Base-by-base conservation (phyloP, 92 coral and sea anemone species). In the Nematostella vectensis region DNA sequence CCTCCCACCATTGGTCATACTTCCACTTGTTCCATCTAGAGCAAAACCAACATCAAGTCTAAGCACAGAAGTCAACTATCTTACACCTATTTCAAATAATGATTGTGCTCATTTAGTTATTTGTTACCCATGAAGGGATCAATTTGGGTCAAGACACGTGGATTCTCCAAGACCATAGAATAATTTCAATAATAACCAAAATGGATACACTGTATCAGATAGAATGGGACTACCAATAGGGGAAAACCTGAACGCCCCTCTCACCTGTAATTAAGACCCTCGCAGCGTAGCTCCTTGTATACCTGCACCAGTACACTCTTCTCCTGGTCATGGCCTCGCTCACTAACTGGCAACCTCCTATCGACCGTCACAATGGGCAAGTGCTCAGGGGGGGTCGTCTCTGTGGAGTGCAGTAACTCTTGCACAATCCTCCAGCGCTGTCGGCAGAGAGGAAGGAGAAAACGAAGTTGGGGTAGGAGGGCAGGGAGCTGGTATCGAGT, bases 1-100 rank as follows among this genome's bases (percentile, higher is more conserved):
- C 96, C 51, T 93, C 99, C 99, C 99, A 93, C 99, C 99, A 93
- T 72, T 93, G 99, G 36, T 93, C 99, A 55, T 88, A 93, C 69
- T 93, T 93, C 72, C 99, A 66, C 47, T 93, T 93, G 83, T 87
- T 93, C 96, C 99, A 93, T 23, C 99, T 93, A 55, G 0, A 66
- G 39, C 38, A 20, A 37, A 11, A 50, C 28, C 9, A n/a, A n/a
- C n/a, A n/a, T n/a, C n/a, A n/a, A n/a, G n/a, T n/a, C n/a, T n/a
- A n/a, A n/a, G n/a, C n/a, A n/a, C n/a, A n/a, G n/a, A n/a, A n/a
- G n/a, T n/a, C n/a, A n/a, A n/a, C n/a, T n/a, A n/a, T n/a, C n/a
- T n/a, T n/a, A n/a, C n/a, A n/a, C n/a, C n/a, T n/a, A n/a, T n/a
- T n/a, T n/a, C n/a, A n/a, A n/a, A n/a, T n/a, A n/a, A n/a, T n/a